Evolutionary conservation across 2,113 vertebrate genomes (phyloP).

Genomic region (Vombatus ursinus): DNA sequence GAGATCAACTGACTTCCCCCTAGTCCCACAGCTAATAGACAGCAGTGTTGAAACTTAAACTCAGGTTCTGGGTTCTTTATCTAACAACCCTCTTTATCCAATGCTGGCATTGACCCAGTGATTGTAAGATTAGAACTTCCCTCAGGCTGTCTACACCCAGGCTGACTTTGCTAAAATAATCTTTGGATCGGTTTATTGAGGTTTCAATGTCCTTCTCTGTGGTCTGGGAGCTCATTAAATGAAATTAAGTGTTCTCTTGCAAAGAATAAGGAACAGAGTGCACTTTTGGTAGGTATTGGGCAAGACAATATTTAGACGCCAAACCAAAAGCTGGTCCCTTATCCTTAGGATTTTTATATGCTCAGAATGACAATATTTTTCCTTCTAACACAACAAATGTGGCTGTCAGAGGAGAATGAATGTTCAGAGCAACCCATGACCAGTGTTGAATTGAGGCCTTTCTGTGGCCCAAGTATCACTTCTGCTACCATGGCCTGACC

Average conservation of each 20-base stretch:
- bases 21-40: background rate
- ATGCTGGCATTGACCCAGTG: background rate
- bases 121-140: background rate
- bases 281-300: background rate
- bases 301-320: slow-evolving; percentile 18
- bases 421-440: background rate
- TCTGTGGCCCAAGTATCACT: background rate
- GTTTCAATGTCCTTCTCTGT: background rate
- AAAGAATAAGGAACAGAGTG: background rate
- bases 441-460: slow-evolving; percentile 15
- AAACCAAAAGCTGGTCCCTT: background rate
- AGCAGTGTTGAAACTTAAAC: background rate
- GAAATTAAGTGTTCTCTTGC: slow-evolving; percentile 5
- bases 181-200: background rate
- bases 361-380: slow-evolving; percentile 4
- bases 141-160: background rate
- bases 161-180: background rate
- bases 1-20: background rate
- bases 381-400: slow-evolving; percentile 22
- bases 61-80: background rate
- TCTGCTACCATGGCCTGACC: background rate
- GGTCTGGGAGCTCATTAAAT: background rate
- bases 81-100: background rate
- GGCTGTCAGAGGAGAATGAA: slow-evolving; percentile 7
- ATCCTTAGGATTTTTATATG: background rate